A percentile compares a stretch with the other conserved stretches of the same genome.
Evolutionary conservation across 1,140 invertebrate species (phyloP).

Genomic region (Adelges cooleyi): DNA sequence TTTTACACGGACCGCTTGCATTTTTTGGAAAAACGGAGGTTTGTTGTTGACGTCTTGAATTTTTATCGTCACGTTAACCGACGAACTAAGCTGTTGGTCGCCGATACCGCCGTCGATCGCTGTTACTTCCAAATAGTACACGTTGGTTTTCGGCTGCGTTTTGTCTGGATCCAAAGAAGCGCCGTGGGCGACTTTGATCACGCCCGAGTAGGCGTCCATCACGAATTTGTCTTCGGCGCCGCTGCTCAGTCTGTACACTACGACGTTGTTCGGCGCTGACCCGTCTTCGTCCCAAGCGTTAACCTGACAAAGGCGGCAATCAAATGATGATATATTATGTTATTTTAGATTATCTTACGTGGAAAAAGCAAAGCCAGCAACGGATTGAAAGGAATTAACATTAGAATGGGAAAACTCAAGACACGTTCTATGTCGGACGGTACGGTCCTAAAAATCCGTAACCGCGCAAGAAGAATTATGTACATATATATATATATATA

Average conservation of each 20-base stretch:
- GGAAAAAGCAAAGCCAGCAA: too few relatives aligned
- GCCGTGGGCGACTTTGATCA: constrained; percentile 71
- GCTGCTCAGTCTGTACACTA: constrained; percentile 75
- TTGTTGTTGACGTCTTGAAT: constrained; percentile 89
- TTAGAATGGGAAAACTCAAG: neutral
- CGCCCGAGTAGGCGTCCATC: constrained; percentile 67
- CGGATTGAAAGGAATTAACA: neutral
- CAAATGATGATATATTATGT: too few relatives aligned
- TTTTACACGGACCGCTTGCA: constrained; percentile 51
- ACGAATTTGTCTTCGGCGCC: constrained; percentile 87
- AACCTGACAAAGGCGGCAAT: too few relatives aligned
- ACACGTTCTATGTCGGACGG: neutral
- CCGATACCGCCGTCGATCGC: constrained; percentile 81
- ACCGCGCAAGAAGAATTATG: too few relatives aligned
- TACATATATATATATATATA: too few relatives aligned
- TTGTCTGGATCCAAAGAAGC: constrained; percentile 79
- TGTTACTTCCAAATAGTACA: constrained; percentile 47
- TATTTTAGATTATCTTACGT: too few relatives aligned
- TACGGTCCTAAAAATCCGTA: too few relatives aligned
- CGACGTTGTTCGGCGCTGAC: constrained; percentile 69
- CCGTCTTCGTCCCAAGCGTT: constrained; percentile 72
- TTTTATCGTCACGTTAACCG: constrained; percentile 66
- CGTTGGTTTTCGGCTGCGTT: constrained; percentile 58
- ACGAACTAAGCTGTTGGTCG: constrained; percentile 55
- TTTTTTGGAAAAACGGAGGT: constrained; percentile 57